Percentiles rank a stretch among this genome's conserved stretches.
Evolutionary conservation across 2,113 vertebrate species (phyloP).

Genomic region (Sardina pilchardus): DNA sequence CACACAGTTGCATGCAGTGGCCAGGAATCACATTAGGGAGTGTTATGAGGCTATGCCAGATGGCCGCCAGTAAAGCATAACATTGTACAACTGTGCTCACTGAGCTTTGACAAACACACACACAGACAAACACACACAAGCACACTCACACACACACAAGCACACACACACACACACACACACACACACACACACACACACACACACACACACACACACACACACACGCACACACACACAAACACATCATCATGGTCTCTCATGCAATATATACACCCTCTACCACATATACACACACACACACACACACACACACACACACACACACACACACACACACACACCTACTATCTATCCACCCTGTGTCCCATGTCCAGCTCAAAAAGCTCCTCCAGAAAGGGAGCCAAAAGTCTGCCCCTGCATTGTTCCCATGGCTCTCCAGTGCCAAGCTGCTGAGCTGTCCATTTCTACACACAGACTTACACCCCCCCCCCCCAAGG

Average conservation of each 20-base stretch:
- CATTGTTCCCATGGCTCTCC: constrained; percentile 13
- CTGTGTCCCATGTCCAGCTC: neutral
- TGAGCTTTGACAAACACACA: neutral
- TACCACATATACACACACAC: neutral
- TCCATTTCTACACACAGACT: neutral
- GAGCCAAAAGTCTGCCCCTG: constrained; percentile 27
- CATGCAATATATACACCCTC: neutral
- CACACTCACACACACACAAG: neutral
- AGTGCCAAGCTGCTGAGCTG: constrained; percentile 41
- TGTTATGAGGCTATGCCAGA: constrained; percentile 61
- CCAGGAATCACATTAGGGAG: constrained; percentile 58
- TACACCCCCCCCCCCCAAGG: neutral
- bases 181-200: neutral
- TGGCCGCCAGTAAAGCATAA: constrained; percentile 61
- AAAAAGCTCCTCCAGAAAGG: constrained; percentile 34
- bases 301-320: neutral
- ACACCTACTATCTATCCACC: neutral
- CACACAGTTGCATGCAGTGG: neutral
- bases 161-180: neutral
- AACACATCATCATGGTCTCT: too few relatives aligned
- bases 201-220: too few relatives aligned
- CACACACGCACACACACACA: too few relatives aligned
- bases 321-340: neutral
- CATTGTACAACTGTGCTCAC: constrained; percentile 22
- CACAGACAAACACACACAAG: neutral